A percentile compares a stretch with the other conserved stretches of the same genome.
Evolutionary conservation across 2,888 invertebrate species (phyloP).

Genomic region (Pandemis heparana): DNA sequence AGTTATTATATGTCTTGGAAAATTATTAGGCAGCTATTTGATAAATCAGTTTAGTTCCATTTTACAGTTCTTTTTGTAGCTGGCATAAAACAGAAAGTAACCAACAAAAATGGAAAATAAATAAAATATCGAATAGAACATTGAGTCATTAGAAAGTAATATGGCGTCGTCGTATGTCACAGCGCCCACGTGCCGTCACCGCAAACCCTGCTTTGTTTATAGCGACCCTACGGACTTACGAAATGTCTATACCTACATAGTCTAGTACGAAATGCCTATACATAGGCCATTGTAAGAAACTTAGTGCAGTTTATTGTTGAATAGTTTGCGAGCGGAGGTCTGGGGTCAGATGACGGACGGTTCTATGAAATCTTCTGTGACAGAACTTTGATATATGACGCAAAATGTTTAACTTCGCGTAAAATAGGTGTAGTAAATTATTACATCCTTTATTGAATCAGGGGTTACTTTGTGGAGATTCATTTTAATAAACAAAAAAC

Average conservation of each 20-base stretch:
- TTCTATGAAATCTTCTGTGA: background rate
- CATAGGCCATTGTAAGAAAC: constrained; percentile 27
- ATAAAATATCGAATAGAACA: constrained; percentile 46
- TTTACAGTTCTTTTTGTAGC: background rate
- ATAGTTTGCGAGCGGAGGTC: constrained; percentile 6
- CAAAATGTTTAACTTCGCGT: background rate
- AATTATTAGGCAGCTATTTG: constrained; percentile 7
- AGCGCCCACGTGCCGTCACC: constrained; percentile 74
- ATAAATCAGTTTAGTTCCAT: background rate
- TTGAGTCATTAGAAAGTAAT: constrained; percentile 83
- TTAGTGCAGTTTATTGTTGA: constrained; percentile 19
- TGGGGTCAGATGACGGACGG: constrained; percentile 22
- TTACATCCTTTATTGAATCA: too few species aligned
- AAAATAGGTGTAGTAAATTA: too few species aligned
- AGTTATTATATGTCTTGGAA: constrained; percentile 27
- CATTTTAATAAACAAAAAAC: too few species aligned
- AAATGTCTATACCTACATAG: constrained; percentile 23
- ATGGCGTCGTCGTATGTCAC: constrained; percentile 74
- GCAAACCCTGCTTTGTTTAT: constrained; percentile 71
- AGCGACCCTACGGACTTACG: constrained; percentile 62
- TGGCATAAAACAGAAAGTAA: background rate
- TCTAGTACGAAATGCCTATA: constrained; percentile 7
- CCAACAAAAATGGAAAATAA: background rate
- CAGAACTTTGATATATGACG: background rate
- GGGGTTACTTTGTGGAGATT: too few species aligned